Evolutionary conservation across 2,888 invertebrate species (phyloP), one percentile per base, ranked within the genome.

Genomic region (Monopis laevigella): DNA sequence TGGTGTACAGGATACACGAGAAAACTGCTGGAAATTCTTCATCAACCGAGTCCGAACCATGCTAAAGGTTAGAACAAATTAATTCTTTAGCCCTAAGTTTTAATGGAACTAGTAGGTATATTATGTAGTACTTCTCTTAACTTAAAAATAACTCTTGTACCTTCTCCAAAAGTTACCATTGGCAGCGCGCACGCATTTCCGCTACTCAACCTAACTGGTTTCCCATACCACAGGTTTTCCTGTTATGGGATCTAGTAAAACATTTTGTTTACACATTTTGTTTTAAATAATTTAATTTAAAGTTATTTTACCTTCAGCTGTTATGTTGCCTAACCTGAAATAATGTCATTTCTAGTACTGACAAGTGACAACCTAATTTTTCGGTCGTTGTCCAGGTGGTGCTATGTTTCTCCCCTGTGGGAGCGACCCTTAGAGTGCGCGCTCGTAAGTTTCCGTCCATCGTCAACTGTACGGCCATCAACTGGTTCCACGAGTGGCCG

Each of bases 401-500:
- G 10, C 73, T 98, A 2, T 97, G 96, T 62, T 97, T 97, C 69
- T 97, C 96, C 0, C 97, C 97, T 0, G 96, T 97, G 41, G 97
- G 97, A 0, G 88, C 90, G 0, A 95, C 93, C 0, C 77, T 98
- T 11, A 82, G 97, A 40, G 82, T 94, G 11, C 85, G 97, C 42
- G 90, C 92, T 3, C 85, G 97, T 41, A 95, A 96, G 68, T 98
- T 98, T 74, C 97, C 97, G 0, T 95, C 97, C 0, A 75, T 98
- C 21, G 91, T 94, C 11, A 97, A 93, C 74, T 95, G 95, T 61
- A 93, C 96, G 0, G 87, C 92, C 11, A 96, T 97, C 49, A 90
- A 97, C 68, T 97, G 97, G 96, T 97, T 97, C 73, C 96, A 97
- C 63, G 93, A 96, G 59, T 98, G 97, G 97, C 97, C 97, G 0